A percentile compares a stretch with the other conserved stretches of the same genome.
Conservation (phyloP, 2,888 invertebrate genomes). For the Cheilosia scutellata region DNA sequence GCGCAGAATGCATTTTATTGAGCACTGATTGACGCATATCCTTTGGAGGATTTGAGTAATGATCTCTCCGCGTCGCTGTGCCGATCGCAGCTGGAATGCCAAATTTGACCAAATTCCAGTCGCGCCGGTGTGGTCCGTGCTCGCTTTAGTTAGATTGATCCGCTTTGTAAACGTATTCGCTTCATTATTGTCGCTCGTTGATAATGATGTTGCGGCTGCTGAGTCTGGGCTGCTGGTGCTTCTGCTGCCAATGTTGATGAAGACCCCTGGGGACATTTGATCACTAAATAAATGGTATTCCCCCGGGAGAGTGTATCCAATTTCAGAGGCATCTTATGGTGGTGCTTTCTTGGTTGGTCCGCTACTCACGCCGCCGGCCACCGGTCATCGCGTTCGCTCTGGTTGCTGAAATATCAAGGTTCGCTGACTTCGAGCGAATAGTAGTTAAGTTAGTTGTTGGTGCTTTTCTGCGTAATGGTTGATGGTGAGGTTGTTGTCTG, state of each 20-base stretch:
- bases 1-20: slow-evolving; percentile 73
- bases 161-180: slow-evolving; percentile 45
- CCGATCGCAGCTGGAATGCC: slow-evolving; percentile 73
- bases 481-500: background rate
- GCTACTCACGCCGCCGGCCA: background rate
- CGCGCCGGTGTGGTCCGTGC: slow-evolving; percentile 71
- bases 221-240: slow-evolving; percentile 35
- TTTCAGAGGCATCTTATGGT: slow-evolving; percentile 62
- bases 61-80: slow-evolving; percentile 58
- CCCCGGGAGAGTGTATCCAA: slow-evolving; percentile 66
- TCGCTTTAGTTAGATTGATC: slow-evolving; percentile 47
- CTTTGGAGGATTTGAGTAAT: slow-evolving; percentile 73
- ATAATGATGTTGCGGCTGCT: slow-evolving; percentile 65
- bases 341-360: slow-evolving; percentile 19
- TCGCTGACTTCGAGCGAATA: slow-evolving; percentile 53
- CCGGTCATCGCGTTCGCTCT: background rate
- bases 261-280: slow-evolving; percentile 75
- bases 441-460: slow-evolving; percentile 24
- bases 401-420: slow-evolving; percentile 59
- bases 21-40: slow-evolving; percentile 73
- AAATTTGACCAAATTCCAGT: slow-evolving; percentile 73
- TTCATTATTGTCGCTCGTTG: slow-evolving; percentile 69
- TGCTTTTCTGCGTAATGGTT: slow-evolving; percentile 1
- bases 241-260: slow-evolving; percentile 61
- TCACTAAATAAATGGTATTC: slow-evolving; percentile 75